These are phyloP conservation scores for Pithys albifrons DNA, from an alignment of 2,113 vertebrate species.

Conservation along the genomic window DNA sequence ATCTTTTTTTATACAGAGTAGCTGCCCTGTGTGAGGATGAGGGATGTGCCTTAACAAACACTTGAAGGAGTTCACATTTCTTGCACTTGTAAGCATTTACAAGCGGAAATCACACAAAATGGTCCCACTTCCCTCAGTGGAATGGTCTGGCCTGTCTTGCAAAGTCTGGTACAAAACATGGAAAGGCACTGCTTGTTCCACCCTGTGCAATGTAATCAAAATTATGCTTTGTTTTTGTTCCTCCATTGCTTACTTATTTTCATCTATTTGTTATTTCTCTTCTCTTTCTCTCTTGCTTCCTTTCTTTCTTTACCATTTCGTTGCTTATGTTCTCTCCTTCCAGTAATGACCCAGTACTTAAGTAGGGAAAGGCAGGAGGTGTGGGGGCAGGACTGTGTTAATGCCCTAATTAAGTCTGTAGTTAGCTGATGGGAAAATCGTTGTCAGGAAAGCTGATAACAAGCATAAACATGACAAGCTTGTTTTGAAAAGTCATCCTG, in stretches of 20 bases:
- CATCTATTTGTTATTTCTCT: neutral
- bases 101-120: neutral
- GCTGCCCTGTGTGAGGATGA: neutral
- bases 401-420: slow-evolving; percentile 66
- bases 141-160: neutral
- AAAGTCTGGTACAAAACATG: neutral
- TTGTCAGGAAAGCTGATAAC: slow-evolving; percentile 56
- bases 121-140: neutral
- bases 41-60: neutral
- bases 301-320: neutral
- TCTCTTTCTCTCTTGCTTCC: neutral
- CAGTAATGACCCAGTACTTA: neutral
- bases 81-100: neutral
- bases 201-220: neutral
- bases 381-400: slow-evolving; percentile 21
- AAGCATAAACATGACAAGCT: slow-evolving; percentile 57
- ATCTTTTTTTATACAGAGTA: neutral
- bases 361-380: neutral
- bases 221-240: neutral
- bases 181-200: neutral
- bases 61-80: neutral
- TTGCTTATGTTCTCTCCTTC: neutral
- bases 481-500: slow-evolving; percentile 64
- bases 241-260: neutral
- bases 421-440: slow-evolving; percentile 68